A percentile compares a stretch with the other conserved stretches of the same genome.
These are phyloP conservation scores for Penaeus indicus DNA, from an alignment of 1,140 invertebrate species.

Conservation along the genomic window DNA sequence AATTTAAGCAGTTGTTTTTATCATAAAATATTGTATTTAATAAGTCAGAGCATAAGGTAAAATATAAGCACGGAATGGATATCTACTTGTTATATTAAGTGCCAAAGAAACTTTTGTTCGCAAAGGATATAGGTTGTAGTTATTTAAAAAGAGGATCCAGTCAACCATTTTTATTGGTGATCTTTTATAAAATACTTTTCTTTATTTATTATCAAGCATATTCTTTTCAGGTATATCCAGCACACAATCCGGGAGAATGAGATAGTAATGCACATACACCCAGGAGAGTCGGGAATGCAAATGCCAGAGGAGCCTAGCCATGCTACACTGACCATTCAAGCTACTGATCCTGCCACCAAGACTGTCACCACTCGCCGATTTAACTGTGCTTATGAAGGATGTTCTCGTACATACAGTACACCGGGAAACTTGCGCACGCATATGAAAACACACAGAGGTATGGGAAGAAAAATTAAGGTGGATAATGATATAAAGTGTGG, in stretches of 20 bases:
- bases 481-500: background rate
- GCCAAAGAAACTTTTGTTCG: too few species aligned
- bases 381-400: slow-evolving; percentile 90
- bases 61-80: too few species aligned
- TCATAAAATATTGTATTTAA: too few species aligned
- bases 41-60: too few species aligned
- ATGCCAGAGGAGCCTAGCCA: slow-evolving; percentile 78
- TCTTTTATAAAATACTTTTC: background rate
- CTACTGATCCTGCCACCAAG: slow-evolving; percentile 77
- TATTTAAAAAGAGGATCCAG: too few species aligned
- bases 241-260: slow-evolving; percentile 79
- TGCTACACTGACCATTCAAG: slow-evolving; percentile 79
- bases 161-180: too few species aligned
- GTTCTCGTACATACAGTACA: slow-evolving; percentile 91
- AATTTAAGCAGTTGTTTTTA: too few species aligned
- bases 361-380: slow-evolving; percentile 80
- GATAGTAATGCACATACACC: slow-evolving; percentile 80
- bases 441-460: slow-evolving; percentile 96
- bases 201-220: background rate
- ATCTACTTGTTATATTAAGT: too few species aligned
- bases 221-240: slow-evolving; percentile 76
- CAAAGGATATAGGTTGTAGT: too few species aligned
- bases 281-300: slow-evolving; percentile 72
- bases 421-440: slow-evolving; percentile 95
- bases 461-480: slow-evolving; percentile 44